Evolutionary conservation across 2,888 invertebrate species (phyloP), one percentile per base, ranked within the genome.

Genomic region (Nematopogon swammerdamellus): DNA sequence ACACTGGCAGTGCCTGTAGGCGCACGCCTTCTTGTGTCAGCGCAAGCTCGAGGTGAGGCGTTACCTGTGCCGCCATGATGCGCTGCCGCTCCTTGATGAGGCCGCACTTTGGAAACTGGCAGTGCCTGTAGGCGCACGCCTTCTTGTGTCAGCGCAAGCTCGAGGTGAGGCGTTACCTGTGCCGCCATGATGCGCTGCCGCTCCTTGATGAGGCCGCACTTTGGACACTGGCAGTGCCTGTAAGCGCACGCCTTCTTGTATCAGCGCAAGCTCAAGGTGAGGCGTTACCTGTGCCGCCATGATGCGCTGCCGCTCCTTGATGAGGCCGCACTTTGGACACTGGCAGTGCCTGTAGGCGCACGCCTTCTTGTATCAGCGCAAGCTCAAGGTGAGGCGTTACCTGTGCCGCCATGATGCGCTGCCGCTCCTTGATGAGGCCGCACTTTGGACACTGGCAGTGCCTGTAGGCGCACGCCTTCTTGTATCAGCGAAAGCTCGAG

Each of bases 281-380:
- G 85, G 45, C 93, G 80, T n/a, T n/a, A n/a, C n/a, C n/a, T n/a
- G n/a, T n/a, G 96, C 95, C 1, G 97, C 97, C 97, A 97, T 97
- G 49, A 97, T 96, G 47, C 96, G 79, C 69, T 97, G 97, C 29
- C 97, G 73, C 66, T 97, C 96, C 54, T 95, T 95, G 57, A 97
- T 97, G 30, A 97, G 82, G 49, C 94, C 94, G 67, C 97, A 97
- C 2, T 92, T 92, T 69, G 92, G n/a, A n/a, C n/a, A n/a, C n/a
- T n/a, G n/a, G n/a, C n/a, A n/a, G n/a, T n/a, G n/a, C n/a, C n/a
- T n/a, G n/a, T n/a, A n/a, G n/a, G n/a, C n/a, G n/a, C n/a, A n/a
- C n/a, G n/a, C n/a, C n/a, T n/a, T n/a, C n/a, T n/a, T n/a, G n/a
- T n/a, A n/a, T n/a, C n/a, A n/a, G n/a, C n/a, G n/a, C n/a, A n/a